Evolutionary conservation across 2,888 invertebrate species (phyloP), one percentile per base, ranked within the genome.

Genomic region (Leptarthrus brevirostris): DNA sequence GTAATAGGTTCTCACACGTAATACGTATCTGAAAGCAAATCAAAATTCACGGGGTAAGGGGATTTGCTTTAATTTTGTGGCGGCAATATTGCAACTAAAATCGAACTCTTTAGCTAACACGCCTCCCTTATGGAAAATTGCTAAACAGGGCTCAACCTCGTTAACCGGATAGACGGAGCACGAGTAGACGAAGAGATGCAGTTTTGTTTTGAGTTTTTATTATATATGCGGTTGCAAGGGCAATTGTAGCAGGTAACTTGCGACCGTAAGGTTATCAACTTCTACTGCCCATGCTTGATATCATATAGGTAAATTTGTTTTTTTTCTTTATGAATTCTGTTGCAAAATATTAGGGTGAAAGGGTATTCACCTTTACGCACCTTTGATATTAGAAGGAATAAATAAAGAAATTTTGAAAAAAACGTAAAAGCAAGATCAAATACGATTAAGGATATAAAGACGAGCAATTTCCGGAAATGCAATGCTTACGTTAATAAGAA

Each of bases 31-130:
- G 64, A 64, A 44, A 64, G 14, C 64, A 64, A 64, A 64, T 64
- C 64, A 64, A 64, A 44, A 44, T 44, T 64, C 40, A 8, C 44
- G 64, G 10, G 64, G 47, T 26, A 47, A 44, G 74, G 72, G 72
- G 72, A 49, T 40, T 40, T 58, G 56, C 66, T 54, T 74, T 74
- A 74, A 74, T 74, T 74, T 72, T 58, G 54, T 49, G 72, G 47
- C 74, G 72, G 74, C 66, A 66, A 72, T 74, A 74, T 74, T 72
- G 66, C 52, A 52, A 53, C 72, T 61, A 71, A 74, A 72, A 72
- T 72, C 64, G 74, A 74, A 74, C 56, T 72, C 47, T 52, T 24
- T 61, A 53, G 56, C 66, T 72, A 72, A 47, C 64, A 72, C 74
- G 74, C 74, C 74, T 66, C 64, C 71, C 56, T 53, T 74, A 72